Conservation (phyloP, 2,113 vertebrate species). For the Micromys minutus region DNA sequence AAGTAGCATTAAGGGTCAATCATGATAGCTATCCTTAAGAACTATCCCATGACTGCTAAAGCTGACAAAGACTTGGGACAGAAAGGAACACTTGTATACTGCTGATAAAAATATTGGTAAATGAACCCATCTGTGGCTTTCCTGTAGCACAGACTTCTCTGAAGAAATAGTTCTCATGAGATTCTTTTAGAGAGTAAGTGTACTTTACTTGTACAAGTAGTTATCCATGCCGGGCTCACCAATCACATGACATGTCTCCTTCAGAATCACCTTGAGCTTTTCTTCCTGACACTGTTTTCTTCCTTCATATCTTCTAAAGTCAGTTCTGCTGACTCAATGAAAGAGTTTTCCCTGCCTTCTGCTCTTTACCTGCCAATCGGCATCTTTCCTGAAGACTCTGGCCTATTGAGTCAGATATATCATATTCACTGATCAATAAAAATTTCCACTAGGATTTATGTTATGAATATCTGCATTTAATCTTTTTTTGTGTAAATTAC, state of each 20-base stretch:
- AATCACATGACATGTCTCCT: background rate
- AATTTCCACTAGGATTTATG: background rate
- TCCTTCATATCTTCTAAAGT: background rate
- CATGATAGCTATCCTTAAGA: background rate
- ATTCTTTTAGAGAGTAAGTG: background rate
- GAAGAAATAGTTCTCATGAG: background rate
- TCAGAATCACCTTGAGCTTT: background rate
- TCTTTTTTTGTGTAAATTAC: background rate
- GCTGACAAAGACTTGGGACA: too few relatives aligned
- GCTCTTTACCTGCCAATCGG: background rate
- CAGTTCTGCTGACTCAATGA: background rate
- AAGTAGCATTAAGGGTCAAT: background rate
- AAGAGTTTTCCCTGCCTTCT: background rate
- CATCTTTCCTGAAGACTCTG: background rate
- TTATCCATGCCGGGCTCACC: background rate
- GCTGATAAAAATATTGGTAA: background rate
- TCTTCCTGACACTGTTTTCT: background rate
- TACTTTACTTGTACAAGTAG: accelerated
- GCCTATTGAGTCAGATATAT: background rate
- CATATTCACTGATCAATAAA: background rate
- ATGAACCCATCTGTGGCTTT: too few relatives aligned
- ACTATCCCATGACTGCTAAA: background rate
- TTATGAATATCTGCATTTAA: background rate
- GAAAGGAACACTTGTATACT: background rate
- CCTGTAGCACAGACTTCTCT: background rate